Conservation (phyloP, 2,113 vertebrate genomes). For the Elaphurus davidianus region DNA sequence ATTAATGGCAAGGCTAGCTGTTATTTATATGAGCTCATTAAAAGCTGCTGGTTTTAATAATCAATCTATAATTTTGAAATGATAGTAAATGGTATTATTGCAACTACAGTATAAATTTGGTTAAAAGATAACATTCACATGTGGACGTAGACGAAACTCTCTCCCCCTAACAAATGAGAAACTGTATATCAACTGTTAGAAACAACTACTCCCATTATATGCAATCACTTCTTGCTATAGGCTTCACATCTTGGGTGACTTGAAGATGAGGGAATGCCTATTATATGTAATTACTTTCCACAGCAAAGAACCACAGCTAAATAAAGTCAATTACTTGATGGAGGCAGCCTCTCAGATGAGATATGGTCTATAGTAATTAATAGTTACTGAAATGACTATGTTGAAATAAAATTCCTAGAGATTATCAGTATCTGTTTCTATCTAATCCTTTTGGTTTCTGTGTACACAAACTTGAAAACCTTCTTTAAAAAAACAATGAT, state of each 20-base stretch:
- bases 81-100: conserved; percentile 6
- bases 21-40: conserved; percentile 41
- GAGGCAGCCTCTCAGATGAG: conserved; percentile 7
- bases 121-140: neutral
- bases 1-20: neutral
- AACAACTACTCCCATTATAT: neutral
- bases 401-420: neutral
- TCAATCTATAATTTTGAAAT: conserved; percentile 35
- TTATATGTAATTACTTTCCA: neutral
- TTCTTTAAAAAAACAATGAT: neutral
- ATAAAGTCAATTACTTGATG: conserved; percentile 11
- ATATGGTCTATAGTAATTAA: neutral
- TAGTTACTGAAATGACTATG: neutral
- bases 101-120: conserved; percentile 16
- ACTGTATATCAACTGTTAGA: neutral
- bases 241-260: neutral
- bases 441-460: neutral
- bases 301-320: neutral
- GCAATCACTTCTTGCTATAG: neutral
- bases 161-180: neutral
- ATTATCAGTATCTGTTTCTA: neutral
- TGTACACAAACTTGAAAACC: neutral
- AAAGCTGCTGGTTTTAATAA: neutral
- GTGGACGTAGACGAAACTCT: neutral
- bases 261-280: neutral